Evolutionary conservation across 2,888 invertebrate genomes (phyloP).

Genomic region (Blera fallax): DNA sequence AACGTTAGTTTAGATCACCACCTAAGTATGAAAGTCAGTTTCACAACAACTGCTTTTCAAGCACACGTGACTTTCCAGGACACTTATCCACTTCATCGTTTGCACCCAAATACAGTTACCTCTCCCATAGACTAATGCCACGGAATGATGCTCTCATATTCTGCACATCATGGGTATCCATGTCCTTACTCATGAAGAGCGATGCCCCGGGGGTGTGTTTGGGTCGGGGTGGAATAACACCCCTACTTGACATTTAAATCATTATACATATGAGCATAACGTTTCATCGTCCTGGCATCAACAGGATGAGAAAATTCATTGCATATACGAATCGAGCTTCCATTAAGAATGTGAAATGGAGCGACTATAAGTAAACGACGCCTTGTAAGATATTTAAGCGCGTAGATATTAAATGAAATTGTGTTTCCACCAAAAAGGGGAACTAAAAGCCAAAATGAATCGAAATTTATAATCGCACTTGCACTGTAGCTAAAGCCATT

Average conservation of each 20-base stretch:
- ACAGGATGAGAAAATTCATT: conserved; percentile 15
- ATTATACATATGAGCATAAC: background rate
- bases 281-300: background rate
- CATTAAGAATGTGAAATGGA: conserved; percentile 25
- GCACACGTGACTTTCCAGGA: background rate
- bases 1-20: background rate
- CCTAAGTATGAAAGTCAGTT: background rate
- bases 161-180: background rate
- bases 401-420: conserved; percentile 10
- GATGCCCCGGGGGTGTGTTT: background rate
- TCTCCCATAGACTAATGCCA: background rate
- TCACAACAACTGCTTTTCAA: background rate
- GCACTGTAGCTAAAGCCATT: too few relatives aligned
- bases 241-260: background rate
- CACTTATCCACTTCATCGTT: conserved; percentile 4
- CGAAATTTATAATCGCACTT: background rate
- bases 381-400: background rate
- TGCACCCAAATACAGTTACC: background rate
- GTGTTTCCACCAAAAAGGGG: background rate
- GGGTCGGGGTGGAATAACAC: background rate
- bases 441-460: background rate
- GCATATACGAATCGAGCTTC: conserved; percentile 9
- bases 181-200: background rate
- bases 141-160: background rate
- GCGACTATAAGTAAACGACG: background rate